Conservation (phyloP, 2,113 vertebrate species). For the Nesogale talazaci region DNA sequence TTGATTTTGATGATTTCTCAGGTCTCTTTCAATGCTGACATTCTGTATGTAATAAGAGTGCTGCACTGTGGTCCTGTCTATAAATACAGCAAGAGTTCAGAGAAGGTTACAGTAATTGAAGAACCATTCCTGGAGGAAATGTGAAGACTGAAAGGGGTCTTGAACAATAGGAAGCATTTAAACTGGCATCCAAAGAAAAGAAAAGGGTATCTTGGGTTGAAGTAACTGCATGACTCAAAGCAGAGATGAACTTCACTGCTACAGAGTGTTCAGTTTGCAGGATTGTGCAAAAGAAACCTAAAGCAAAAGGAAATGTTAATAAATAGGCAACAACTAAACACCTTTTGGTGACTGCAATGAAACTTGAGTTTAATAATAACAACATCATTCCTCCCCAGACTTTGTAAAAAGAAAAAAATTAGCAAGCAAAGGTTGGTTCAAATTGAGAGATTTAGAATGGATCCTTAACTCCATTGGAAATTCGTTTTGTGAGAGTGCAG, state of each 20-base stretch:
- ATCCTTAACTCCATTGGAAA: constrained; percentile 42
- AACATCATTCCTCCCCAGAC: constrained; percentile 21
- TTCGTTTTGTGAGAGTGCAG: constrained; percentile 28
- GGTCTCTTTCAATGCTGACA: not conserved
- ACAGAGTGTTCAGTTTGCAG: not conserved
- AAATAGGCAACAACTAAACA: constrained; percentile 61
- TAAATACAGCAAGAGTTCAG: constrained; percentile 29
- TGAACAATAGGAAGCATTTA: constrained; percentile 60
- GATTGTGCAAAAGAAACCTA: constrained; percentile 49
- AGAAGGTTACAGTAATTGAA: constrained; percentile 51
- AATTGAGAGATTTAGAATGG: constrained; percentile 40
- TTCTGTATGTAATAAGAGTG: constrained; percentile 35
- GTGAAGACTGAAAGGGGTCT: constrained; percentile 22
- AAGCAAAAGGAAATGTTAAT: constrained; percentile 66
- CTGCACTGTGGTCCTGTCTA: not conserved
- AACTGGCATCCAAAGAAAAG: constrained; percentile 37
- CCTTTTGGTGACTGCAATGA: constrained; percentile 62
- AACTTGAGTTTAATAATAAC: constrained; percentile 52
- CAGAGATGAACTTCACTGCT: constrained; percentile 14
- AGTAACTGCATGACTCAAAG: not conserved
- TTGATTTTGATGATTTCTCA: not conserved
- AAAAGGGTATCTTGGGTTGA: not conserved
- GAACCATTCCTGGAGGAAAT: constrained; percentile 38
- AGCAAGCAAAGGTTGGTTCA: constrained; percentile 14
- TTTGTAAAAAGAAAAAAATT: not conserved